Percentiles rank a stretch among this genome's conserved stretches.
phyloP scores from a whole-genome alignment of 2,113 vertebrate genomes.

The Onychostoma macrolepis region DNA sequence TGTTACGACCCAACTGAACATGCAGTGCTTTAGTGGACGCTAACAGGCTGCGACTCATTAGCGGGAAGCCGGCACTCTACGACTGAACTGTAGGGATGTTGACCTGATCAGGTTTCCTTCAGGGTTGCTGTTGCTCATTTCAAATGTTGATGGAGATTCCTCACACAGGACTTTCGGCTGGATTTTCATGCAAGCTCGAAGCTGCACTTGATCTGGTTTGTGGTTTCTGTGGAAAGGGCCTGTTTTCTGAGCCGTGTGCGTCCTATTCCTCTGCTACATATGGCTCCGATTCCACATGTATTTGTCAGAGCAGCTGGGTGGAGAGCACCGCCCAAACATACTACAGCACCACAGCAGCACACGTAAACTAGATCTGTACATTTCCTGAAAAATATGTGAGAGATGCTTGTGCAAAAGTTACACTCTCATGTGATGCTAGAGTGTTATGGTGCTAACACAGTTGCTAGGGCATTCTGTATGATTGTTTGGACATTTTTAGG shows the following conservation, averaged over 20 bases:
- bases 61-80: no score
- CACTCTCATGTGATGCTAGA: neutral
- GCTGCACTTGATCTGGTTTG: constrained; percentile 42
- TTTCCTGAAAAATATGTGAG: neutral
- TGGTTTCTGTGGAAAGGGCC: constrained; percentile 48
- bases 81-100: neutral
- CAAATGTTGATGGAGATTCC: constrained; percentile 3
- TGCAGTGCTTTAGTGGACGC: neutral
- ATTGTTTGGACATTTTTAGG: neutral
- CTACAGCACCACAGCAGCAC: neutral
- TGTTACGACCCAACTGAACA: constrained; percentile 62
- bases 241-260: constrained; percentile 50
- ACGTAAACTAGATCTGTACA: neutral
- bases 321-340: constrained; percentile 13
- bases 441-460: neutral
- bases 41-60: constrained; percentile 6
- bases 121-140: neutral
- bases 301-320: constrained; percentile 55
- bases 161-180: neutral
- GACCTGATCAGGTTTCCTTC: neutral
- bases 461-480: neutral
- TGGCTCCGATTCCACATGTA: constrained; percentile 57
- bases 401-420: neutral
- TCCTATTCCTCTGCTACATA: constrained; percentile 53
- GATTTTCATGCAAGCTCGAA: neutral